A percentile compares a stretch with the other conserved stretches of the same genome.
phyloP scores from a whole-genome alignment of 2,888 invertebrate species.

The Orchesella flavescens region DNA sequence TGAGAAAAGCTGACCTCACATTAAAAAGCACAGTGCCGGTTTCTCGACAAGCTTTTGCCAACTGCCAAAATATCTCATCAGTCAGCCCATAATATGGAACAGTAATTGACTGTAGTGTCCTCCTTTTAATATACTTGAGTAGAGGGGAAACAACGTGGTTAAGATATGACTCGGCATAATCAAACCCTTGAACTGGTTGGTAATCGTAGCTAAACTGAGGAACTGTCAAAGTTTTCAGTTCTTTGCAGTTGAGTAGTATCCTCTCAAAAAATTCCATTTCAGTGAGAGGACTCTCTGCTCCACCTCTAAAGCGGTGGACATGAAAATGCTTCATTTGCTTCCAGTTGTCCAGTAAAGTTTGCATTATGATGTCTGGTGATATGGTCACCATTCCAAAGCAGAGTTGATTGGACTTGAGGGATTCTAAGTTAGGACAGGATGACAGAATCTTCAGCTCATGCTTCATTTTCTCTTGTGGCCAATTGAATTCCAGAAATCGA shows the following conservation, averaged over 20 bases:
- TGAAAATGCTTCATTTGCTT: conserved; percentile 50
- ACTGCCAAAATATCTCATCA: conserved; percentile 38
- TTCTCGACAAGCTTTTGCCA: conserved; percentile 33
- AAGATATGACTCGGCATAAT: conserved; percentile 38
- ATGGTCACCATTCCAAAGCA: conserved; percentile 35
- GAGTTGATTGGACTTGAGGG: conserved; percentile 47
- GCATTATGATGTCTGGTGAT: conserved; percentile 4
- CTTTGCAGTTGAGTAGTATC: conserved; percentile 10
- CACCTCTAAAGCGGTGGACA: conserved; percentile 49
- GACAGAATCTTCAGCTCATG: conserved; percentile 38
- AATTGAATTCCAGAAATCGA: conserved; percentile 47
- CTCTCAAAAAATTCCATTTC: conserved; percentile 58
- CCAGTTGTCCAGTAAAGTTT: conserved; percentile 40
- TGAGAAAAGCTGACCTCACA: conserved; percentile 50
- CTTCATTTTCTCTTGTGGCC: conserved; percentile 51
- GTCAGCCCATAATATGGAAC: conserved; percentile 58
- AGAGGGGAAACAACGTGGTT: conserved; percentile 35
- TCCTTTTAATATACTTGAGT: conserved; percentile 34
- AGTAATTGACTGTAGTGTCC: conserved; percentile 22
- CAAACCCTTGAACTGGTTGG: conserved; percentile 51
- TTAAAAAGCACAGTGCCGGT: conserved; percentile 45
- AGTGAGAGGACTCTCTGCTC: conserved; percentile 38
- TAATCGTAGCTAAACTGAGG: conserved; percentile 59
- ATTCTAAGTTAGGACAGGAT: conserved; percentile 39
- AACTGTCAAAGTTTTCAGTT: conserved; percentile 42